Evolutionary conservation across 2,113 vertebrate species (phyloP), one percentile per base, ranked within the genome.

Genomic region (Pelusios castaneus): DNA sequence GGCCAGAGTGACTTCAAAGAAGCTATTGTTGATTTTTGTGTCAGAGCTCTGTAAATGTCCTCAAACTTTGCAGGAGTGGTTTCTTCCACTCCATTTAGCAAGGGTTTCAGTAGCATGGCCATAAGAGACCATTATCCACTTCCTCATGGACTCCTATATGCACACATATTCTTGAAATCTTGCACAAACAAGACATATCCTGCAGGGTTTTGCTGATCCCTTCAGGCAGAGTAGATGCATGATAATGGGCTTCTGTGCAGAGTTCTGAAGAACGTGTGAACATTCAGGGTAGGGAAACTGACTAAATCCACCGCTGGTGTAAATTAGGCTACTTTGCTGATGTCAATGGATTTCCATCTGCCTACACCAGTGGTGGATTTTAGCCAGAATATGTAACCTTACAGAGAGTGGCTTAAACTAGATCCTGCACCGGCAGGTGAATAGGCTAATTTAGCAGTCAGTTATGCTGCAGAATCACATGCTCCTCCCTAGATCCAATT

Each of bases 391-490:
- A 43, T 22, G 54, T 56, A 34, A 14, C 54, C 49, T 25, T 80
- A 54, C 82, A 78, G 86, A 88, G 81, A 88, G 58, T 0, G 4
- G 80, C 0, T 5, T 83, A 70, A 87, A 90, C 91, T 45, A 89
- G 24, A 73, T 47, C 41, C 22, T n/a, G 10, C 52, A 58, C 67
- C 92, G 83, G 75, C 31, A 88, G 38, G 49, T 51, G 49, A 84
- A 56, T 86, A 80, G 81, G 27, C 56, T 89, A 88, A 95, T 97
- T 85, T 88, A 85, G 47, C 81, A 67, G 16, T 49, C 87, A 43
- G 24, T 85, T 91, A 86, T 13, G 63, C 52, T 91, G 41, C 67
- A 34, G 54, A 91, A 91, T 91, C 82, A 81, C 24, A 5, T 78
- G 60, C 67, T 83, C 52, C 21, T 80, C 85, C 63, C 43, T 55